A percentile compares a stretch with the other conserved stretches of the same genome.
Conservation (phyloP, 2,888 invertebrate genomes). For the Drosophila mimica region DNA sequence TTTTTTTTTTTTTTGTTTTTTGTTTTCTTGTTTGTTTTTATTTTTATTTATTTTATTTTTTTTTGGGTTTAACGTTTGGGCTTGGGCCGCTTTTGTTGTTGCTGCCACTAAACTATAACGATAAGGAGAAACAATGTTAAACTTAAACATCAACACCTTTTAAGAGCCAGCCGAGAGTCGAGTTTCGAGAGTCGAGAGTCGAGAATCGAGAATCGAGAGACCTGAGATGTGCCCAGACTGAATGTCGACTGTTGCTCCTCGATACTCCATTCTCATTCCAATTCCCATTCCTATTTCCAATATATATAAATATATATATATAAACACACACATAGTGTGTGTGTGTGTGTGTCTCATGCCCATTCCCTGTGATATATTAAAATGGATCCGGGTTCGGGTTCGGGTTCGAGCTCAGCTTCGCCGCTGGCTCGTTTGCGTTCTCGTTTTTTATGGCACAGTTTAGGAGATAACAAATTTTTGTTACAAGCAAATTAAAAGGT, state of each 20-base stretch:
- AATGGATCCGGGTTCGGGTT: slow-evolving; percentile 67
- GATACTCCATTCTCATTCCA: slow-evolving; percentile 9
- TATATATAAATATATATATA: background rate
- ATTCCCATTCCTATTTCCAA: slow-evolving; percentile 34
- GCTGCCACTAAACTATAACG: slow-evolving; percentile 82
- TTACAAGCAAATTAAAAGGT: slow-evolving; percentile 84
- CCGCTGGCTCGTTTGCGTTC: slow-evolving; percentile 60
- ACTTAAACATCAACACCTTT: slow-evolving; percentile 84
- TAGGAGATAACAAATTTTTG: slow-evolving; percentile 83
- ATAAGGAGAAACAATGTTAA: slow-evolving; percentile 83
- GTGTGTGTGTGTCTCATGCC: slow-evolving; percentile 24
- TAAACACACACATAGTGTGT: background rate
- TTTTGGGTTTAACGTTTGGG: slow-evolving; percentile 26
- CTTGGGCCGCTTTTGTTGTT: slow-evolving; percentile 66
- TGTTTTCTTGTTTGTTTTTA: slow-evolving; percentile 20
- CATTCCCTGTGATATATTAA: slow-evolving; percentile 76
- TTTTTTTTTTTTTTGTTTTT: slow-evolving; percentile 10
- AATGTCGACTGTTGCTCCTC: slow-evolving; percentile 46
- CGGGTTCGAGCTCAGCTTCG: slow-evolving; percentile 14
- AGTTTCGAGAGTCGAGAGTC: slow-evolving; percentile 18
- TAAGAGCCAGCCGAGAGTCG: slow-evolving; percentile 62
- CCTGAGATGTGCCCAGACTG: slow-evolving; percentile 47
- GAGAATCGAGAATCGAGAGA: background rate
- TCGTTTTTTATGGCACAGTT: slow-evolving; percentile 82
- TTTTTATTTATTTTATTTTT: slow-evolving; percentile 7